Base-by-base conservation (phyloP, 2,113 vertebrate genomes). In the Ophiodon elongatus region DNA sequence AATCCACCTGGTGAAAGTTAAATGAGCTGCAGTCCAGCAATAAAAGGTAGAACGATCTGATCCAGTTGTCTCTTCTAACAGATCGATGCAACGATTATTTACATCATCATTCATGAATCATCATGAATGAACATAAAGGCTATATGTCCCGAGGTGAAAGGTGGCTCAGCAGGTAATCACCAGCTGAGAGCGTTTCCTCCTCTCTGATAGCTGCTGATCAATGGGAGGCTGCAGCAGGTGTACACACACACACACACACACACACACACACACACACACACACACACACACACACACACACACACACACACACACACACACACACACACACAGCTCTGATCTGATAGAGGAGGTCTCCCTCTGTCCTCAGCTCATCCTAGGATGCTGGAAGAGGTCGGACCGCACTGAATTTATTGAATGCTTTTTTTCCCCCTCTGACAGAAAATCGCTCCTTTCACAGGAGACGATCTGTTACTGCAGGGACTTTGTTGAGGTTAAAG, bases 281-380 rank as follows among this genome's bases (percentile, higher is more conserved):
- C 72, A 8, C 47, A 31, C 77, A n/a, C 57, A 72, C 77, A 29
- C 35, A 66, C 59, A 29, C 66, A 21, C 25, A 29, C 23, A 1
- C 19, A 1, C 68, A 7, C 71, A 4, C 47, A 41, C 77, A 15
- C 57, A 71, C 76, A 29, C 35, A 65, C 57, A 27, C n/a, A n/a
- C n/a, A n/a, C 70, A 43, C 41, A 43, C 11, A 14, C 41, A 91
- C 52, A 39, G 66, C 79, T 70, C 23, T 88, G 86, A 92, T 93
- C 88, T 88, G 92, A 91, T 82, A 73, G 76, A 89, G 17, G 43
- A 83, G 76, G 37, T 31, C 69, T 74, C 52, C 64, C 64, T 84
- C 78, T 41, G 56, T 74, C 67, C 67, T 84, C 81, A 25, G 56
- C 72, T 65, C 33, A 57, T 66, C 29, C 60, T 68, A 33, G 50